phyloP scores from a whole-genome alignment of 2,797 vertebrate species.

The Sebastes melanostomus region DNA sequence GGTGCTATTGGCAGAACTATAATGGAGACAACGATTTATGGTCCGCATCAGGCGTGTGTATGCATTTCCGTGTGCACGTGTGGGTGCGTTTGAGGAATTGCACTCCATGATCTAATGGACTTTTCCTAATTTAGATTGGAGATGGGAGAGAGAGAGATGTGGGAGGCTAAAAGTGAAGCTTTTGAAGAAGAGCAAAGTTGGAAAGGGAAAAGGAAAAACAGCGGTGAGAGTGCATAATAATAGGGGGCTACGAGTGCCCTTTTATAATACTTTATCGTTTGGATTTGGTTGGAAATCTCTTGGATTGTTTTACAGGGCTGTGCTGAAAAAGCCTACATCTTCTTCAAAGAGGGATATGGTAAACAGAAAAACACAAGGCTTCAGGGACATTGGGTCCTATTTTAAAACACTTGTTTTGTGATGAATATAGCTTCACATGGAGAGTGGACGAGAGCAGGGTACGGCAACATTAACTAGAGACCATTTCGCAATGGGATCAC shows the following conservation, averaged over 20 bases:
- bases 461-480: too few relatives aligned
- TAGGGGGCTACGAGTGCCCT: background rate
- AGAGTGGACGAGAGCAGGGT: background rate
- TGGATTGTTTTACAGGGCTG: background rate
- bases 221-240: background rate
- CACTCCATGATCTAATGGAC: slow-evolving; percentile 65
- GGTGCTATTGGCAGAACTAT: slow-evolving; percentile 82
- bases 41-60: slow-evolving; percentile 58
- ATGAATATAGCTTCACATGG: background rate
- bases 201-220: background rate
- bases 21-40: slow-evolving; percentile 84
- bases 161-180: background rate
- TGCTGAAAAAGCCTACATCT: background rate
- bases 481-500: background rate
- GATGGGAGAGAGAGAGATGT: background rate
- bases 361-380: background rate
- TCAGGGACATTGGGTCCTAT: background rate
- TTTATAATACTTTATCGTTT: background rate
- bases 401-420: background rate
- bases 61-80: background rate
- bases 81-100: slow-evolving; percentile 64
- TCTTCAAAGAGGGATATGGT: background rate
- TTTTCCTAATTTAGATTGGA: slow-evolving; percentile 44
- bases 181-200: background rate
- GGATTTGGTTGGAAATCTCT: background rate